phyloP scores from a whole-genome alignment of 1,140 invertebrate genomes.

The Magallana ariakensis region DNA sequence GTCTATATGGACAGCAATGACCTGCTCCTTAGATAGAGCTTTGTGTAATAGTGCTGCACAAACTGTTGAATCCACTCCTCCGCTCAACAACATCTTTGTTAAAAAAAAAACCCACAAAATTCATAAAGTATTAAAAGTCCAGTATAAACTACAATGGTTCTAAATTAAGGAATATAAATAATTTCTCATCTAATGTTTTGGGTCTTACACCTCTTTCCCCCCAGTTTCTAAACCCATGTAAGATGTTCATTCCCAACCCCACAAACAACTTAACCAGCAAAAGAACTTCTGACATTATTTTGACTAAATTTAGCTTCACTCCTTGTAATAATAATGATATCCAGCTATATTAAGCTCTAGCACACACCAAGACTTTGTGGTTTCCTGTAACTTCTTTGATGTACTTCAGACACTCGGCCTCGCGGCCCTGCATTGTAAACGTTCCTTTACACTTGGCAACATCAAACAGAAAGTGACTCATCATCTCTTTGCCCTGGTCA shows the following conservation, averaged over 20 bases:
- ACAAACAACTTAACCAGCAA: no score
- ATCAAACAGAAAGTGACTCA: constrained; percentile 97
- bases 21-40: constrained; percentile 92
- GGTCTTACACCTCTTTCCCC: no score
- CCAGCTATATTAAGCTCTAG: no score
- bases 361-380: constrained; percentile 93
- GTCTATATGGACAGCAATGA: constrained; percentile 98
- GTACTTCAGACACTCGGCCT: constrained; percentile 95
- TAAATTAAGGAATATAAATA: no score
- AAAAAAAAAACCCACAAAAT: constrained; percentile 40
- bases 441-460: constrained; percentile 91
- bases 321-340: no score
- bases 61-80: constrained; percentile 98
- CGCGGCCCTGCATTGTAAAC: constrained; percentile 93
- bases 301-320: no score
- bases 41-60: constrained; percentile 96
- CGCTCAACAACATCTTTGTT: constrained; percentile 92
- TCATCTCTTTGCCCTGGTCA: constrained; percentile 92
- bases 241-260: no score
- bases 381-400: constrained; percentile 93
- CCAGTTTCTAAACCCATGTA: no score
- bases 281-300: no score
- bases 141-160: no score
- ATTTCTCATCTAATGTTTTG: no score
- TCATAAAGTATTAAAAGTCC: no score